Percentiles rank a stretch among this genome's conserved stretches.
phyloP scores from a whole-genome alignment of 2,888 invertebrate species.

The Agriopis leucophaearia region DNA sequence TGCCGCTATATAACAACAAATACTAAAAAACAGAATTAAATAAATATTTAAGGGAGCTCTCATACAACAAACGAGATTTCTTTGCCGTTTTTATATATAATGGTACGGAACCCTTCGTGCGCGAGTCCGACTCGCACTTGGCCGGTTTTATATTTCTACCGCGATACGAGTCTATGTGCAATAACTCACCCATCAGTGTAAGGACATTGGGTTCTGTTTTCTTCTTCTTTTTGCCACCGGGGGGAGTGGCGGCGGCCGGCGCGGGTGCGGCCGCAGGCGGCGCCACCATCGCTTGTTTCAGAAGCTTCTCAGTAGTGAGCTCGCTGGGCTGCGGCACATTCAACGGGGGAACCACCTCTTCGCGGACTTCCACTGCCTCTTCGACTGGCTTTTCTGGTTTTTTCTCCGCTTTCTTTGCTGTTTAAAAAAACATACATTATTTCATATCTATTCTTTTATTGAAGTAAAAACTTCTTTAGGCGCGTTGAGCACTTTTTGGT shows the following conservation, averaged over 20 bases:
- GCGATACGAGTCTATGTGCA: too few species aligned
- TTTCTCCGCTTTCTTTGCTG: conserved; percentile 75
- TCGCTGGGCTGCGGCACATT: conserved; percentile 78
- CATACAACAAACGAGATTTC: too few species aligned
- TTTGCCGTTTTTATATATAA: too few species aligned
- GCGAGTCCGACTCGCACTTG: too few species aligned
- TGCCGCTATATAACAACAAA: too few species aligned
- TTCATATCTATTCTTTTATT: too few species aligned
- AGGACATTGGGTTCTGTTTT: conserved; percentile 75
- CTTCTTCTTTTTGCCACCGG: conserved; percentile 76
- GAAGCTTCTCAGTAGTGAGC: conserved; percentile 77
- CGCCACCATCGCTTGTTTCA: conserved; percentile 67
- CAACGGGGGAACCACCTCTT: conserved; percentile 74
- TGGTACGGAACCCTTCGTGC: too few species aligned
- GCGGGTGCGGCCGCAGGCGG: conserved; percentile 43
- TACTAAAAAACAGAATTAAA: too few species aligned
- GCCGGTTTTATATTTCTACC: too few species aligned
- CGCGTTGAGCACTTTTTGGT: too few species aligned
- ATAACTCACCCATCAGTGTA: conserved; percentile 73
- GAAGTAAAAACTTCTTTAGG: too few species aligned
- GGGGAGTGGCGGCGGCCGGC: conserved; percentile 59
- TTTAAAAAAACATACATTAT: not conserved
- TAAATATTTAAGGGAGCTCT: too few species aligned
- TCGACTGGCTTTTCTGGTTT: conserved; percentile 53
- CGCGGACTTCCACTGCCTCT: conserved; percentile 57